These are phyloP conservation scores for Pteruthius melanotis DNA, from an alignment of 2,113 vertebrate species.

Conservation along the genomic window DNA sequence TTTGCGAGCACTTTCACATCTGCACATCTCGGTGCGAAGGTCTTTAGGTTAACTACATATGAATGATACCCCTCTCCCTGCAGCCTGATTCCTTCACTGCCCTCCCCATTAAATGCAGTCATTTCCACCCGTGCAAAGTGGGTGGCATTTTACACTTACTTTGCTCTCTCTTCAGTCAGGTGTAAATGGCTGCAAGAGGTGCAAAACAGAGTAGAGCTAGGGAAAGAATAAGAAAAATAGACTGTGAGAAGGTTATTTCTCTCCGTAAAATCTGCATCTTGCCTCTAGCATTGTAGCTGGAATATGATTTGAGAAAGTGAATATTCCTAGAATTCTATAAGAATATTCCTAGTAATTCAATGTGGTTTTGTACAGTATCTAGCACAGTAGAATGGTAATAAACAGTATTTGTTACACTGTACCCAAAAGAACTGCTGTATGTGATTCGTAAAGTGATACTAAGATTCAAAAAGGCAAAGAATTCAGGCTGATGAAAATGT, in stretches of 20 bases:
- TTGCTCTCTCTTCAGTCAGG: neutral
- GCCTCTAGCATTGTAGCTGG: neutral
- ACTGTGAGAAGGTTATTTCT: neutral
- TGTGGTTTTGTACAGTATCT: neutral
- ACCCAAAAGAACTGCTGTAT: neutral
- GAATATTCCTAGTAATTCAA: neutral
- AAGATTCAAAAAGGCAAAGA: neutral
- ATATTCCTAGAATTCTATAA: neutral
- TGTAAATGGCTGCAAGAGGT: neutral
- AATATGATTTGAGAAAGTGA: neutral
- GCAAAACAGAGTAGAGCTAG: neutral
- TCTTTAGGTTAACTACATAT: neutral
- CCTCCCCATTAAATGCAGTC: neutral
- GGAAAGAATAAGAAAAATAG: neutral
- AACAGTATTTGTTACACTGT: neutral
- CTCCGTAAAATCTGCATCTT: neutral
- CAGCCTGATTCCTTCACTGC: neutral
- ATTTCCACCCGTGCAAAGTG: neutral
- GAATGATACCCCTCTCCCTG: neutral
- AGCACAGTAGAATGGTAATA: neutral
- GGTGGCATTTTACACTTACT: conserved; percentile 9
- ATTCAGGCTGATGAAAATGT: neutral
- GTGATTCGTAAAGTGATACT: neutral
- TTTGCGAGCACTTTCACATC: neutral
- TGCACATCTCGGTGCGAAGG: neutral